Conservation (phyloP, 2,888 invertebrate species). For the Oscheius sp. region DNA sequence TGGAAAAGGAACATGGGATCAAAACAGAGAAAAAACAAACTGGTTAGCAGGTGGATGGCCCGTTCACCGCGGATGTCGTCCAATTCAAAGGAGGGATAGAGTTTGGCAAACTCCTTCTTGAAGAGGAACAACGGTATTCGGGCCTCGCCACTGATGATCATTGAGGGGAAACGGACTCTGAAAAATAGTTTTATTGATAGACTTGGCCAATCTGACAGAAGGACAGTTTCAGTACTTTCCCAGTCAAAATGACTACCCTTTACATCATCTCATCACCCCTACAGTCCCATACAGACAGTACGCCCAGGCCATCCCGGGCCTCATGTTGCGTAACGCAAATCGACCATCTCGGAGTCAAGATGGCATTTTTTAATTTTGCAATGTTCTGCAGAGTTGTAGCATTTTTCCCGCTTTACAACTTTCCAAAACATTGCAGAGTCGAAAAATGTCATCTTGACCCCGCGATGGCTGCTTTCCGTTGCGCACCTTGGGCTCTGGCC, state of each 20-base stretch:
- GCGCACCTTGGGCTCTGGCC: too few relatives aligned
- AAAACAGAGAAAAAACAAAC: background rate
- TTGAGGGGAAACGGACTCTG: constrained; percentile 17
- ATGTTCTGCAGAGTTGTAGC: too few relatives aligned
- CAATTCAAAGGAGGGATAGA: background rate
- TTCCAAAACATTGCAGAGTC: too few relatives aligned
- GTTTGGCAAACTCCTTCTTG: background rate
- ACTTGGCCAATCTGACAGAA: background rate
- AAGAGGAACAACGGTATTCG: constrained; percentile 8
- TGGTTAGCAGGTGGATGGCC: background rate
- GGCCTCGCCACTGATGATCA: constrained; percentile 27
- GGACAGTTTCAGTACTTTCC: background rate
- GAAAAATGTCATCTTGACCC: too few relatives aligned
- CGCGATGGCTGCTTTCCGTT: too few relatives aligned
- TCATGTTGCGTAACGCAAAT: background rate
- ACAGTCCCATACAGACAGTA: background rate
- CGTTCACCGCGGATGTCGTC: background rate
- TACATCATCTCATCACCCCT: background rate
- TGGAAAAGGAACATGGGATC: background rate
- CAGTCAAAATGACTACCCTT: background rate
- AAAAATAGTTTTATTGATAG: background rate
- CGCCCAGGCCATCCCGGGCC: background rate
- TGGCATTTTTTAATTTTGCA: too few relatives aligned
- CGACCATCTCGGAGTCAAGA: too few relatives aligned
- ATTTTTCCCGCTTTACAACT: too few relatives aligned